These are phyloP conservation scores for Pseudochirops corinnae DNA, from an alignment of 2,797 vertebrate species.

Conservation along the genomic window DNA sequence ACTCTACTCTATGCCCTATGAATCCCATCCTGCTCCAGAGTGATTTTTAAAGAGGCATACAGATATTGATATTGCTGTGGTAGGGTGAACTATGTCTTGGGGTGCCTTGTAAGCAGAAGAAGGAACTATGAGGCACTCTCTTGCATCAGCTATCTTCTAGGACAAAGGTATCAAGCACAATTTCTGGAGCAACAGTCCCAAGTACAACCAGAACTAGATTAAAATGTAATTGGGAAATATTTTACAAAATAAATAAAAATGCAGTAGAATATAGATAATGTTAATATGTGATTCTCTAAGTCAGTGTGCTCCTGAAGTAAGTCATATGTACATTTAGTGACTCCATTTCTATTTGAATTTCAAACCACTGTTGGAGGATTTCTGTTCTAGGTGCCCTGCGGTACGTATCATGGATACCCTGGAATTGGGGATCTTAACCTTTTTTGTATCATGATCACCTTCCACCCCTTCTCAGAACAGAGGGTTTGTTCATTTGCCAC, in stretches of 20 bases:
- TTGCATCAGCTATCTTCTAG: too few species aligned
- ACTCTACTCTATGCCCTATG: neutral
- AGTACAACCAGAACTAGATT: too few species aligned
- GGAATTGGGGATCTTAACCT: neutral
- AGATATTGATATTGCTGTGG: too few species aligned
- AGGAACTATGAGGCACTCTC: too few species aligned
- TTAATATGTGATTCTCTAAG: neutral
- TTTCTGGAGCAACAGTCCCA: too few species aligned
- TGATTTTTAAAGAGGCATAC: too few species aligned
- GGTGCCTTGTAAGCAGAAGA: too few species aligned
- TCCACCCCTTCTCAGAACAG: neutral
- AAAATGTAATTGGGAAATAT: neutral
- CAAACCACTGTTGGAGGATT: neutral
- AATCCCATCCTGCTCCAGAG: neutral
- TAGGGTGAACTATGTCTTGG: too few species aligned
- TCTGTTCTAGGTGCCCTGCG: neutral
- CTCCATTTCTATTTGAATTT: neutral
- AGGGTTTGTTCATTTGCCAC: neutral
- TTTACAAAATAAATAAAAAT: neutral
- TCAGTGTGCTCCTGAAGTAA: neutral
- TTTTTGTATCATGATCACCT: neutral
- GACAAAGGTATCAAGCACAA: too few species aligned
- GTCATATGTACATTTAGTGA: neutral
- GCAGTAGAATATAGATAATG: neutral
- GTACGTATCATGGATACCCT: neutral